Conservation (phyloP, 1,140 invertebrate genomes). For the Hermetia illucens region DNA sequence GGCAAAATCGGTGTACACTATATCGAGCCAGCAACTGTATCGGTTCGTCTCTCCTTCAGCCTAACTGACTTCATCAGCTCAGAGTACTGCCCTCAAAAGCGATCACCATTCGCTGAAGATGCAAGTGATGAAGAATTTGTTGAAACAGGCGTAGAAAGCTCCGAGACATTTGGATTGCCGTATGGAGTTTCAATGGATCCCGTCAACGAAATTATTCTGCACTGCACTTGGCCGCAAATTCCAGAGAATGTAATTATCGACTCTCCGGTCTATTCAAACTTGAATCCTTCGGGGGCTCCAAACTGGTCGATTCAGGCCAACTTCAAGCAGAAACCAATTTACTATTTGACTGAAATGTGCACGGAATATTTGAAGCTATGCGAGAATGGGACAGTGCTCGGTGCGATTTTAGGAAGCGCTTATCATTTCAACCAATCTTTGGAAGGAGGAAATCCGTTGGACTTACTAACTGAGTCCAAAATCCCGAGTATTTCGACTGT, state of each 20-base stretch:
- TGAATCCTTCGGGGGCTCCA: conserved; percentile 72
- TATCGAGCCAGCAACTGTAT: conserved; percentile 44
- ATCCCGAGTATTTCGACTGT: conserved; percentile 36
- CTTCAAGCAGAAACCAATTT: conserved; percentile 42
- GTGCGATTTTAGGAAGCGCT: conserved; percentile 42
- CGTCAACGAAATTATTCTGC: conserved; percentile 58
- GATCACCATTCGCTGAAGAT: too few species aligned
- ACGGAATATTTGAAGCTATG: conserved; percentile 39
- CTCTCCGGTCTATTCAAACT: conserved; percentile 71
- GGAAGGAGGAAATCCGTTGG: conserved; percentile 31
- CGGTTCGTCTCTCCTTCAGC: conserved; percentile 70
- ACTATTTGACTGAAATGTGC: conserved; percentile 50
- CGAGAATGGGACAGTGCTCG: conserved; percentile 31
- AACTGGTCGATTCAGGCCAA: conserved; percentile 55
- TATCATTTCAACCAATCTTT: conserved; percentile 17
- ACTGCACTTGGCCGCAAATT: conserved; percentile 76
- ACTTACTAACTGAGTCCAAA: conserved; percentile 39
- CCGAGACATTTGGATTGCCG: conserved; percentile 47
- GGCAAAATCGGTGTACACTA: conserved; percentile 53
- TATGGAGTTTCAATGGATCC: conserved; percentile 77
- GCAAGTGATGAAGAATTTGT: background rate
- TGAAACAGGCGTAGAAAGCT: conserved; percentile 11
- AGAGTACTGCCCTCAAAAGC: too few species aligned
- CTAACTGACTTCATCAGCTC: conserved; percentile 54
- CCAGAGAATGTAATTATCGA: conserved; percentile 79